These are phyloP conservation scores for Agonopterix alstromeriana DNA, from an alignment of 2,888 invertebrate genomes.

Conservation along the genomic window DNA sequence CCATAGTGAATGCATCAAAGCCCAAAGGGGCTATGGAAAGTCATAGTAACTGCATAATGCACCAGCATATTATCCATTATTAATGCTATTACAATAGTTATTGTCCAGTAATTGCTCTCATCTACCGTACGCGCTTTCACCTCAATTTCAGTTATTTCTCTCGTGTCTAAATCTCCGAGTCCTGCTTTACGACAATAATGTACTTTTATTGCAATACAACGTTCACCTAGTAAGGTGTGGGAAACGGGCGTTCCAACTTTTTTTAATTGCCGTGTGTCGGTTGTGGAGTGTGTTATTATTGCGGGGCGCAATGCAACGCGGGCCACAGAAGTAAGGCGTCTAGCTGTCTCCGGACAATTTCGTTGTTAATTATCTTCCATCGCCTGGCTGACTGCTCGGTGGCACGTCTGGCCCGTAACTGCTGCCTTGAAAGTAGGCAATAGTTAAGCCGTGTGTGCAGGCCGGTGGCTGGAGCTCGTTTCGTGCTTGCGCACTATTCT, in stretches of 20 bases:
- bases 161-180: slow-evolving; percentile 30
- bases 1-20: slow-evolving; percentile 24
- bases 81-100: slow-evolving; percentile 44
- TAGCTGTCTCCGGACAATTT: slow-evolving; percentile 71
- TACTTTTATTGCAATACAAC: slow-evolving; percentile 34
- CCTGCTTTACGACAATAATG: slow-evolving; percentile 26
- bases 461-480: background rate
- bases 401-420: slow-evolving; percentile 55
- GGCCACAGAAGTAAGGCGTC: slow-evolving; percentile 64
- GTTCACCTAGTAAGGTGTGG: slow-evolving; percentile 57
- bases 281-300: slow-evolving; percentile 56
- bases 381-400: slow-evolving; percentile 43
- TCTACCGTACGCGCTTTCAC: slow-evolving; percentile 49
- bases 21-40: background rate
- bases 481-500: slow-evolving; percentile 26
- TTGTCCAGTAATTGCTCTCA: slow-evolving; percentile 38
- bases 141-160: slow-evolving; percentile 46
- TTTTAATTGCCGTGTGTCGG: slow-evolving; percentile 56
- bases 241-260: slow-evolving; percentile 57
- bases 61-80: slow-evolving; percentile 25
- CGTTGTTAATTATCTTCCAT: slow-evolving; percentile 62
- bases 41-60: slow-evolving; percentile 18
- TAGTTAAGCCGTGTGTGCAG: slow-evolving; percentile 33
- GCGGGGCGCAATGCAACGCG: slow-evolving; percentile 54
- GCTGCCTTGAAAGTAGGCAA: slow-evolving; percentile 52